phyloP scores from a whole-genome alignment of 2,888 invertebrate genomes.

The Melanostoma mellinum region DNA sequence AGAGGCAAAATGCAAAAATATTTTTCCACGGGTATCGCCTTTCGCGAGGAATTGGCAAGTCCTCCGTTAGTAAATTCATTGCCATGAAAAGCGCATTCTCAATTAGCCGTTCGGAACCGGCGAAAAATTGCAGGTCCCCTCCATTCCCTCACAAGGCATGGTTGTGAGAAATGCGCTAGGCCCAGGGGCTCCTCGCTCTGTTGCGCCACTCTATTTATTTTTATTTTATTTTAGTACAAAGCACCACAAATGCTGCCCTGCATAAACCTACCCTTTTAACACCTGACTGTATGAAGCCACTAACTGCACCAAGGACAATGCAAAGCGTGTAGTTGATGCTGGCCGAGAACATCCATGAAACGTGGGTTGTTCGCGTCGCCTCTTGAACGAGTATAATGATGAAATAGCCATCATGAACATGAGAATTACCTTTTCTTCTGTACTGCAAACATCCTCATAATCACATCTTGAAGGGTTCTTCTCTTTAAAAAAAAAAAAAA shows the following conservation, averaged over 20 bases:
- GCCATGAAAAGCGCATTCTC: too few relatives aligned
- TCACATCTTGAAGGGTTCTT: slow-evolving; percentile 67
- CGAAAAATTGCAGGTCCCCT: too few relatives aligned
- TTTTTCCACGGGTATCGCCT: too few relatives aligned
- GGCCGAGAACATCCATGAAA: slow-evolving; percentile 18
- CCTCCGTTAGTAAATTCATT: too few relatives aligned
- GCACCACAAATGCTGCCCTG: neutral
- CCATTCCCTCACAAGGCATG: too few relatives aligned
- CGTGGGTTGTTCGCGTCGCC: slow-evolving; percentile 40
- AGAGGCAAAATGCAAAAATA: too few relatives aligned
- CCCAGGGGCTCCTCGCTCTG: too few relatives aligned
- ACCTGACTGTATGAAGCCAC: slow-evolving; percentile 49
- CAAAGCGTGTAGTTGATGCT: slow-evolving; percentile 41
- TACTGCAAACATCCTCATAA: slow-evolving; percentile 58
- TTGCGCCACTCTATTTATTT: too few relatives aligned
- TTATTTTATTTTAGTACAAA: too few relatives aligned
- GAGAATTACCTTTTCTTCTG: slow-evolving; percentile 42
- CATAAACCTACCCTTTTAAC: slow-evolving; percentile 33
- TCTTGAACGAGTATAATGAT: slow-evolving; percentile 9
- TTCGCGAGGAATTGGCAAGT: too few relatives aligned
- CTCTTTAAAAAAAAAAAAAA: slow-evolving; percentile 24
- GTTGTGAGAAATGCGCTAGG: too few relatives aligned
- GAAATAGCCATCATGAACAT: slow-evolving; percentile 31
- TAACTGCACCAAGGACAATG: slow-evolving; percentile 61
- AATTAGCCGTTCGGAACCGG: too few relatives aligned